Evolutionary conservation across 2,113 vertebrate genomes (phyloP), one percentile per base, ranked within the genome.

Genomic region (Puntigrus tetrazona): DNA sequence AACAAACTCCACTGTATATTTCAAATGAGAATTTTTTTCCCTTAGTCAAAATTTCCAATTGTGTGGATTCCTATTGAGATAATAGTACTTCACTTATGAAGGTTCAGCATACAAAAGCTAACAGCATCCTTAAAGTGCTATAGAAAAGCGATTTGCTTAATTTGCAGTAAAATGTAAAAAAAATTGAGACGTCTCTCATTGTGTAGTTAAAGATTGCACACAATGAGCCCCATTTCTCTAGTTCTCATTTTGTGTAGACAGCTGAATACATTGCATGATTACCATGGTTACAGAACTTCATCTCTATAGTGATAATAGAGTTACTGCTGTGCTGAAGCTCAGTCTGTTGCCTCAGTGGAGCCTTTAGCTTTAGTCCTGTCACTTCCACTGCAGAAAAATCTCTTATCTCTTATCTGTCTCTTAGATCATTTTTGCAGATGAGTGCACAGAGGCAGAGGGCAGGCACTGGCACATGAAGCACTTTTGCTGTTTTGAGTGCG

Each of bases 381-480:
- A 38, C 82, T 45, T 74, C 5, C 55, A 5, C 72, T 76, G 38
- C 73, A 45, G 25, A 76, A 63, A 45, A 67, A 8, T 41, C 27
- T 22, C 36, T 61, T 78, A 25, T 36, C 22, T 50, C 76, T 76
- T 43, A 72, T 87, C 47, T 82, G 65, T 70, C 83, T 82, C 63
- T 87, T 72, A 99, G 98, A 99, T 99, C 91, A 99, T 99, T 90
- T 97, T 99, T 87, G 96, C 98, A 0, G 98, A 99, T 0, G 98
- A 99, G 87, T 99, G 98, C 95, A 99, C 98, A 0, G 98, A 99
- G 90, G 98, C 98, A 0, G 98, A 99, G 90, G 98, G 98, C 2
- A 94, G 98, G 3, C 98, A 99, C 92, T 99, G 98, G 98, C 98
- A 99, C 93, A 99, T 98, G 98, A 97, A 98, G 91, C 98, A 99